phyloP scores from a whole-genome alignment of 2,113 vertebrate genomes.

The Poeciliopsis retropinna region DNA sequence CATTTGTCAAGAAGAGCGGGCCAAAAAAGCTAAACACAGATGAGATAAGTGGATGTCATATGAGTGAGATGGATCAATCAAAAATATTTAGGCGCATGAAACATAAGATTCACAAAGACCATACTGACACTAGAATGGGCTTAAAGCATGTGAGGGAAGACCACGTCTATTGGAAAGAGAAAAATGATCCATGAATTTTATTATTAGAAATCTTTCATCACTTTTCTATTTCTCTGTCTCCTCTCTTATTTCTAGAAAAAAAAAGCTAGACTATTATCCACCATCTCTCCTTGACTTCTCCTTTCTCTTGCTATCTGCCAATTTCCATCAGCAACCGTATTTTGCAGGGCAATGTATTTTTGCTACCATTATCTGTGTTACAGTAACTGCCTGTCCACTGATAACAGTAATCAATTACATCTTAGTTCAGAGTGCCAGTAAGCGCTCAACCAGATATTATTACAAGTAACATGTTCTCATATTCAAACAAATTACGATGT shows the following conservation, averaged over 20 bases:
- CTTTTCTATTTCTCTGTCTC: slow-evolving; percentile 41
- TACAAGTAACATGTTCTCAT: slow-evolving; percentile 22
- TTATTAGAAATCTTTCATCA: slow-evolving; percentile 61
- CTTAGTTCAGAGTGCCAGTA: slow-evolving; percentile 51
- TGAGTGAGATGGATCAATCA: slow-evolving; percentile 34
- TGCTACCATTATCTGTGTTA: slow-evolving; percentile 64
- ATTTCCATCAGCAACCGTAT: slow-evolving; percentile 49
- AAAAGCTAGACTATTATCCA: slow-evolving; percentile 34
- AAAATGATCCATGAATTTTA: slow-evolving; percentile 59
- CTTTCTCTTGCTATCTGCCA: slow-evolving; percentile 28
- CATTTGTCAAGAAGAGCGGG: slow-evolving; percentile 46
- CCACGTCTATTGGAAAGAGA: slow-evolving; percentile 49
- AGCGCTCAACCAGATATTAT: slow-evolving; percentile 26
- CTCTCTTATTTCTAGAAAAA: slow-evolving; percentile 37
- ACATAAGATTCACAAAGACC: slow-evolving; percentile 37
- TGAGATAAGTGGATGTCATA: slow-evolving; percentile 50
- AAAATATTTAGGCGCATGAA: slow-evolving; percentile 51
- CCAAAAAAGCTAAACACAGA: slow-evolving; percentile 48
- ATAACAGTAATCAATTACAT: slow-evolving; percentile 73
- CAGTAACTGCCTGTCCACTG: slow-evolving; percentile 65
- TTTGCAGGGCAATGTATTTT: slow-evolving; percentile 51
- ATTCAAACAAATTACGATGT: background rate
- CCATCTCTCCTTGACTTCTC: slow-evolving; percentile 26
- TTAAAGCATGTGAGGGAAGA: slow-evolving; percentile 39
- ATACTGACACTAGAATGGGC: slow-evolving; percentile 37